phyloP scores from a whole-genome alignment of 2,113 vertebrate species.

The Onychostruthus taczanowskii region DNA sequence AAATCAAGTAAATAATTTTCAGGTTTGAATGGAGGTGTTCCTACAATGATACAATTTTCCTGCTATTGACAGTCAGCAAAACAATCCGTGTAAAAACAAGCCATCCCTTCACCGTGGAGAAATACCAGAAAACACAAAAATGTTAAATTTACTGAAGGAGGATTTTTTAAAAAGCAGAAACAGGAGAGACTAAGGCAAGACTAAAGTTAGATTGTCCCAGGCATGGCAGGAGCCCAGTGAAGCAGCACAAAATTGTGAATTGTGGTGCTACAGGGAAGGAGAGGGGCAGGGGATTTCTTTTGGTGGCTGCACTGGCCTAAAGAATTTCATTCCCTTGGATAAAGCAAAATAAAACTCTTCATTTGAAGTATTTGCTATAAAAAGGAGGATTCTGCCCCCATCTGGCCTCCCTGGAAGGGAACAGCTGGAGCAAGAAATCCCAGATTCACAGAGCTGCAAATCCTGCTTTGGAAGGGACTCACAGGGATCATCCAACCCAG shows the following conservation, averaged over 20 bases:
- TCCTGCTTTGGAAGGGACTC: not conserved
- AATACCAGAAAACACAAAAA: not conserved
- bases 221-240: accelerated
- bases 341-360: not conserved
- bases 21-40: not conserved
- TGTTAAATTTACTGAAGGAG: not conserved
- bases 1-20: not conserved
- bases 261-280: not conserved
- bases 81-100: not conserved
- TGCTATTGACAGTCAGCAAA: not conserved
- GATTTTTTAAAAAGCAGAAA: not conserved
- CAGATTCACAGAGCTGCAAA: not conserved
- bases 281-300: not conserved
- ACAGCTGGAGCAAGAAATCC: not conserved
- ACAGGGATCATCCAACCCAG: not conserved
- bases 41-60: not conserved
- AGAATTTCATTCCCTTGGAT: not conserved
- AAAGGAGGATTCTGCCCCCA: constrained; percentile 35
- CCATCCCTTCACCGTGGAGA: not conserved
- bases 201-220: not conserved
- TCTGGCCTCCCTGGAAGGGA: constrained; percentile 1
- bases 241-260: not conserved
- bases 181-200: not conserved
- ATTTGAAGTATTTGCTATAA: not conserved
- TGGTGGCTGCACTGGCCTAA: accelerated